These are phyloP conservation scores for Uromys caudimaculatus DNA, from an alignment of 2,797 vertebrate species.

Conservation along the genomic window DNA sequence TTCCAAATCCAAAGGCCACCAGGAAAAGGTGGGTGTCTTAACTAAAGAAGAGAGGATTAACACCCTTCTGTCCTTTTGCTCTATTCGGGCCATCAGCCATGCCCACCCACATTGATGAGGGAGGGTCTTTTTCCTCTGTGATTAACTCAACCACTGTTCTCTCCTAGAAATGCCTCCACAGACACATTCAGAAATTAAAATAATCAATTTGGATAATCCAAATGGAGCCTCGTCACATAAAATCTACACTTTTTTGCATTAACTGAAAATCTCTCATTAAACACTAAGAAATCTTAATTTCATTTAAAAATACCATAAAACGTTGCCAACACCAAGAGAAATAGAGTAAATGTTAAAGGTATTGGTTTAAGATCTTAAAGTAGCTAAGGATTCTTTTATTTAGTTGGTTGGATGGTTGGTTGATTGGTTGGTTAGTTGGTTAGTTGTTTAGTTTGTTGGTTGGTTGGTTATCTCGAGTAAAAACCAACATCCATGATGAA, in stretches of 20 bases:
- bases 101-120: not conserved
- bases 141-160: not conserved
- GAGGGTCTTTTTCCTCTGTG: not conserved
- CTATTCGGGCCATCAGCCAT: not conserved
- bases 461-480: not conserved
- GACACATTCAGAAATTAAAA: constrained; percentile 3
- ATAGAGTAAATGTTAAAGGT: constrained; percentile 8
- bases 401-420: not conserved
- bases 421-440: not conserved
- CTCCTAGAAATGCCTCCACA: not conserved
- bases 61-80: not conserved
- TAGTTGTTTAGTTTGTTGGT: not conserved
- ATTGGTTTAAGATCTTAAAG: constrained; percentile 21
- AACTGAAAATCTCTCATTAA: not conserved
- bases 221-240: not conserved
- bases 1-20: not conserved
- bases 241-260: not conserved
- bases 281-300: constrained; percentile 8
- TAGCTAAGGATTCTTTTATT: not conserved
- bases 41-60: not conserved
- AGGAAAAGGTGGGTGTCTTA: not conserved
- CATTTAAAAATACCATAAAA: constrained; percentile 18
- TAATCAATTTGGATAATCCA: not conserved
- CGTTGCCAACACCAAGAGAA: not conserved
- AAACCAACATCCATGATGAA: constrained; percentile 12